These are phyloP conservation scores for Pantherophis vulpinus DNA, from an alignment of 2,797 vertebrate genomes.

Conservation along the genomic window DNA sequence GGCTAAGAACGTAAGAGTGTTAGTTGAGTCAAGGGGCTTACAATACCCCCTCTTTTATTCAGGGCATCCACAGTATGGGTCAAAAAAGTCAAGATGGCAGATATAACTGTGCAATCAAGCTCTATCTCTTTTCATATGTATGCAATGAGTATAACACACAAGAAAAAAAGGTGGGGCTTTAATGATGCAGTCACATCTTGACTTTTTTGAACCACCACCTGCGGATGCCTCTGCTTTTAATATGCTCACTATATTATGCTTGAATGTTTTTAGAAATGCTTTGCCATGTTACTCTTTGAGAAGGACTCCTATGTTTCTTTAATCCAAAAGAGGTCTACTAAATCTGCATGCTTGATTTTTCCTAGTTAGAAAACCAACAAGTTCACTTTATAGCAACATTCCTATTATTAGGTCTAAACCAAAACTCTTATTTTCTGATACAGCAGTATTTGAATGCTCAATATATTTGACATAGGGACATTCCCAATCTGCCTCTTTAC, in stretches of 20 bases:
- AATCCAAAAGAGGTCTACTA: not conserved
- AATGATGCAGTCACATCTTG: not conserved
- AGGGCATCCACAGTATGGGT: not conserved
- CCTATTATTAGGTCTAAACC: not conserved
- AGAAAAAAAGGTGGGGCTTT: not conserved
- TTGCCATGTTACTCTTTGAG: not conserved
- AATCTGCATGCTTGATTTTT: not conserved
- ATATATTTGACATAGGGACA: not conserved
- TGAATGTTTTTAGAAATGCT: not conserved
- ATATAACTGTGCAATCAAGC: not conserved
- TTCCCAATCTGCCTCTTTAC: not conserved
- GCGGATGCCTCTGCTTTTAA: not conserved
- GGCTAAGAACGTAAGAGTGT: not conserved
- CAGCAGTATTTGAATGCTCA: not conserved
- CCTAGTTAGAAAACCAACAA: not conserved
- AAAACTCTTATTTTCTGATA: not conserved
- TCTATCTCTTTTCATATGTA: not conserved
- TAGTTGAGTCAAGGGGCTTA: not conserved
- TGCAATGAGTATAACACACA: not conserved
- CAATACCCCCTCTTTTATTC: not conserved
- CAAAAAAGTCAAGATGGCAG: not conserved
- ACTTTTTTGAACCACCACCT: not conserved
- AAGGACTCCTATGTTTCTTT: not conserved
- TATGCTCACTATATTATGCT: not conserved
- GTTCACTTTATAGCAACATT: not conserved